These are phyloP conservation scores for Peromyscus aztecus DNA, from an alignment of 2,797 vertebrate species.

Conservation along the genomic window DNA sequence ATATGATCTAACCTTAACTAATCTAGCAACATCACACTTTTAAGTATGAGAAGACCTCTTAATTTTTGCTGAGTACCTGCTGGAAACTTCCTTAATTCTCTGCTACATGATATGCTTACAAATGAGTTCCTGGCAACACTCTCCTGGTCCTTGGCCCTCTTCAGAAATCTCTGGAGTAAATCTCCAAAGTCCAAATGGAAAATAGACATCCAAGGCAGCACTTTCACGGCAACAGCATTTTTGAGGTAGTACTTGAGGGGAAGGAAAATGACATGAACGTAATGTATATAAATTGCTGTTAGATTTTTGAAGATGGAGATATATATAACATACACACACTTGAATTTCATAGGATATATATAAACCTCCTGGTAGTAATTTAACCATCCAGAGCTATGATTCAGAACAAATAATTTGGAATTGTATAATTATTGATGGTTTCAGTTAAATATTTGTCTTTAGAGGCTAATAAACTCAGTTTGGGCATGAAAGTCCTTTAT, in stretches of 20 bases:
- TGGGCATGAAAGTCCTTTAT: neutral
- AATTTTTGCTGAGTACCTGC: constrained; percentile 11
- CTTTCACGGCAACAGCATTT: constrained; percentile 44
- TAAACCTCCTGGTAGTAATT: neutral
- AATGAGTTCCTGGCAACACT: constrained; percentile 67
- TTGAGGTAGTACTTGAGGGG: neutral
- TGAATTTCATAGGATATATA: neutral
- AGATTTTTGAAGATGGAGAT: neutral
- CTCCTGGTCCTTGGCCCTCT: constrained; percentile 3
- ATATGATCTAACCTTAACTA: neutral
- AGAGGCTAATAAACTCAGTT: constrained; percentile 19
- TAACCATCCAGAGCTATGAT: constrained; percentile 27
- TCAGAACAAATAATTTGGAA: constrained; percentile 29
- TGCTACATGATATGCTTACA: constrained; percentile 35
- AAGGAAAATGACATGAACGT: constrained; percentile 30
- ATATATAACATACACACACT: neutral
- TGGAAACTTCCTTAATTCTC: constrained; percentile 41
- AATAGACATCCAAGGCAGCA: neutral
- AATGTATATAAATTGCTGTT: neutral
- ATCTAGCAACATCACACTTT: constrained; percentile 9
- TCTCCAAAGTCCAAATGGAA: constrained; percentile 53
- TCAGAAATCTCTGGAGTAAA: constrained; percentile 34
- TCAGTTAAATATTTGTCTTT: constrained; percentile 34
- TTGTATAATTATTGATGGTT: constrained; percentile 2
- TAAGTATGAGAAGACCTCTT: constrained; percentile 6